Conservation (phyloP, 2,888 invertebrate species). For the Cephus sareptanus region DNA sequence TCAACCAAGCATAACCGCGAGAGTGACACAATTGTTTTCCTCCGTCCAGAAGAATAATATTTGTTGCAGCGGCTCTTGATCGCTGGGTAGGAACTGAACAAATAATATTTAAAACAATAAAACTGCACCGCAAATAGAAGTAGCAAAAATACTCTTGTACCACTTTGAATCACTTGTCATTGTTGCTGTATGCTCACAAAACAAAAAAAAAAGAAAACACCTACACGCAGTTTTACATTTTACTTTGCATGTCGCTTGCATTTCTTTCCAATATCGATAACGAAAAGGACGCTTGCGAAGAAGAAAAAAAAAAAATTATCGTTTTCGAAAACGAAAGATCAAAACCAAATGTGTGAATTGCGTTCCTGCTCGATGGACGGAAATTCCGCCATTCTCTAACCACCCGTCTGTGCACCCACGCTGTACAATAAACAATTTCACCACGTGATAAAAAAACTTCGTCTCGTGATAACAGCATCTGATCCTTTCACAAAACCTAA, state of each 20-base stretch:
- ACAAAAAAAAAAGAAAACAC: constrained; percentile 39
- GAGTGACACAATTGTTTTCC: background rate
- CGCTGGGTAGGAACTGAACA: constrained; percentile 27
- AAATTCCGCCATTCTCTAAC: background rate
- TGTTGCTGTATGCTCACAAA: constrained; percentile 44
- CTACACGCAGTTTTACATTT: constrained; percentile 41
- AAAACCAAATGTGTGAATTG: background rate
- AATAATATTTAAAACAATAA: constrained; percentile 6
- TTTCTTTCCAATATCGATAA: constrained; percentile 20
- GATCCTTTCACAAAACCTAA: background rate
- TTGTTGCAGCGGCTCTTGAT: constrained; percentile 36
- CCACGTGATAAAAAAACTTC: background rate
- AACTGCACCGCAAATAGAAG: constrained; percentile 41
- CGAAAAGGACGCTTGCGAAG: background rate
- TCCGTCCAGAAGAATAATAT: constrained; percentile 10
- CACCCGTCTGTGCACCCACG: background rate
- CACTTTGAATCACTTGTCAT: background rate
- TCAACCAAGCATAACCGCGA: background rate
- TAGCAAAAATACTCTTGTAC: constrained; percentile 29
- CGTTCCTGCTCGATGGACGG: background rate
- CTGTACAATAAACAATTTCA: background rate
- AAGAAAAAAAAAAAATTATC: background rate
- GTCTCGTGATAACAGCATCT: background rate
- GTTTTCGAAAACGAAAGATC: background rate
- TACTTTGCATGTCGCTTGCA: constrained; percentile 59